These are phyloP conservation scores for Sebastes goodei DNA, from an alignment of 2,797 vertebrate species.

Conservation along the genomic window DNA sequence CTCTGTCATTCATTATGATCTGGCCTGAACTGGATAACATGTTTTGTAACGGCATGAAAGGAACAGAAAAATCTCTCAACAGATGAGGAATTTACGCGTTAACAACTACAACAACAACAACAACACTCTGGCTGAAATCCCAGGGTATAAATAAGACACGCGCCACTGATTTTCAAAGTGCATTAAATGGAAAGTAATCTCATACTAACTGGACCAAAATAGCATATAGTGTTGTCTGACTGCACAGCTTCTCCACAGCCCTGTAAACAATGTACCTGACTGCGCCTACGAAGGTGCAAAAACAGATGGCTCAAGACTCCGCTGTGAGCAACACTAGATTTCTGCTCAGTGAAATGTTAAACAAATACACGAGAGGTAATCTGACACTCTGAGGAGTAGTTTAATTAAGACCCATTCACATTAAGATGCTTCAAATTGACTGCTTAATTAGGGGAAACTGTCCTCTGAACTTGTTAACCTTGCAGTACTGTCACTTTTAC, in stretches of 20 bases:
- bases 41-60: not conserved
- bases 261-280: slow-evolving; percentile 47
- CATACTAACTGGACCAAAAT: slow-evolving; percentile 19
- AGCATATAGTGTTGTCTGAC: slow-evolving; percentile 1
- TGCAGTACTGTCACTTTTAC: slow-evolving; percentile 9
- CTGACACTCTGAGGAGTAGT: slow-evolving; percentile 35
- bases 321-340: slow-evolving; percentile 30
- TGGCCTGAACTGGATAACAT: not conserved
- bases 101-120: not conserved
- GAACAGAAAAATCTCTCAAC: not conserved
- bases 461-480: slow-evolving; percentile 47
- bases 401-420: slow-evolving; percentile 63
- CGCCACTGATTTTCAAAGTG: slow-evolving; percentile 33
- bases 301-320: slow-evolving; percentile 64
- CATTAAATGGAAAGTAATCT: slow-evolving; percentile 21
- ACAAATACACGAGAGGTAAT: slow-evolving; percentile 50
- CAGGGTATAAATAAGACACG: slow-evolving; percentile 18
- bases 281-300: slow-evolving; percentile 28
- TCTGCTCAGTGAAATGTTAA: slow-evolving; percentile 53
- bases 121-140: slow-evolving; percentile 8
- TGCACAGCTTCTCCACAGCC: slow-evolving; percentile 21
- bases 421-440: slow-evolving; percentile 31
- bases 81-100: not conserved
- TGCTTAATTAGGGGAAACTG: slow-evolving; percentile 45
- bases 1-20: not conserved